Conservation (phyloP, 2,113 vertebrate genomes). For the Hypanus sabinus region DNA sequence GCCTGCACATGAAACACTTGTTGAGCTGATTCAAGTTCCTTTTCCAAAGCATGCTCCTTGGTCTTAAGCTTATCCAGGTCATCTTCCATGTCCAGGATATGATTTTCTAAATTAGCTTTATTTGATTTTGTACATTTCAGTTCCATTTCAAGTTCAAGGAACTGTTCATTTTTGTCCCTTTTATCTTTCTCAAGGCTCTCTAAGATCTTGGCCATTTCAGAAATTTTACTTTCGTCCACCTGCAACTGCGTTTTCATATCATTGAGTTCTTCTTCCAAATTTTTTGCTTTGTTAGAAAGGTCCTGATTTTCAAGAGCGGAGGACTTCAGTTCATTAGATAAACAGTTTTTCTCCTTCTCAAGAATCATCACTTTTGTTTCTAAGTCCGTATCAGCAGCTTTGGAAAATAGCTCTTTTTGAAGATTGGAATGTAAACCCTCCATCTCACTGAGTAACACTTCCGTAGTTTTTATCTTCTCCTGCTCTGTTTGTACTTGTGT, state of each 20-base stretch:
- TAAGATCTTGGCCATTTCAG: conserved; percentile 50
- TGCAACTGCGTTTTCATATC: conserved; percentile 52
- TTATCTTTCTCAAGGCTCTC: conserved; percentile 53
- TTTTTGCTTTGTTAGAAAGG: conserved; percentile 42
- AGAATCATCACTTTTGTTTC: conserved; percentile 50
- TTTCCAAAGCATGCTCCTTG: conserved; percentile 56
- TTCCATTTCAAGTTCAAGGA: conserved; percentile 61
- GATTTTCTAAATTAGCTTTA: conserved; percentile 57
- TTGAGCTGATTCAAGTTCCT: conserved; percentile 56
- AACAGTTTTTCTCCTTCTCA: conserved; percentile 51
- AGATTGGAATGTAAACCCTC: conserved; percentile 52
- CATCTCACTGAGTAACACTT: conserved; percentile 46
- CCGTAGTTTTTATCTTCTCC: conserved; percentile 43
- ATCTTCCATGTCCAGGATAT: conserved; percentile 55
- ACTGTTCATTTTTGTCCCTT: conserved; percentile 57
- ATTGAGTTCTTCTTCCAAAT: conserved; percentile 53
- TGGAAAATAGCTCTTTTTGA: conserved; percentile 51
- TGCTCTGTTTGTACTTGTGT: background rate
- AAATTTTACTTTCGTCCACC: conserved; percentile 45
- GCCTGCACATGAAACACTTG: conserved; percentile 54
- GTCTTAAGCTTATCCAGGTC: conserved; percentile 59
- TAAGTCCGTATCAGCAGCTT: conserved; percentile 52
- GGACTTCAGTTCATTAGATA: conserved; percentile 46
- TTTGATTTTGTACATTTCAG: conserved; percentile 57
- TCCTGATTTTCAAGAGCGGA: conserved; percentile 49